Conservation (phyloP, 2,113 vertebrate species). For the Tylochromis polylepis region DNA sequence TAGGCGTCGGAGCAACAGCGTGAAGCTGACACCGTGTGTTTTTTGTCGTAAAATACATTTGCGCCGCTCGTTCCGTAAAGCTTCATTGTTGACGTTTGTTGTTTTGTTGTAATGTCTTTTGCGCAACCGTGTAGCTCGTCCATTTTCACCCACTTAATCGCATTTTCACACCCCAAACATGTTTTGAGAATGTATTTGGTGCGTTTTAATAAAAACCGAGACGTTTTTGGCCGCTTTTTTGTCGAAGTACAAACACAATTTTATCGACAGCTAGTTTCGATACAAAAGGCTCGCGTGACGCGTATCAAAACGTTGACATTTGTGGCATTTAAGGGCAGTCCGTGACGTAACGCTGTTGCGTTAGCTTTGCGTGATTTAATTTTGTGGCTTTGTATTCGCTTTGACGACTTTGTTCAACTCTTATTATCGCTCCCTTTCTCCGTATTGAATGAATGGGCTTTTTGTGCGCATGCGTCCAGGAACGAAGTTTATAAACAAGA, state of each 20-base stretch:
- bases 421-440: conserved; percentile 24
- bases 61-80: conserved; percentile 6
- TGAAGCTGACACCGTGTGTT: conserved; percentile 30
- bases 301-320: neutral
- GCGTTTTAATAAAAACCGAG: rapidly evolving
- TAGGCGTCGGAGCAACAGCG: neutral
- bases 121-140: conserved; percentile 10
- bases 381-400: neutral
- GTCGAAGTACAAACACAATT: conserved; percentile 8
- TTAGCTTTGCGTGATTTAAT: neutral
- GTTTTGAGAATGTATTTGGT: rapidly evolving
- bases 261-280: neutral
- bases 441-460: conserved; percentile 89
- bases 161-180: neutral
- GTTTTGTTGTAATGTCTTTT: conserved; percentile 48
- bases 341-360: rapidly evolving
- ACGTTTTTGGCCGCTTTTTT: neutral
- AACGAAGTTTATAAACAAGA: conserved; percentile 85
- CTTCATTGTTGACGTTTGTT: conserved; percentile 61
- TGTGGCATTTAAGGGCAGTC: rapidly evolving
- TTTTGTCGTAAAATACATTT: neutral
- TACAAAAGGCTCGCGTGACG: neutral
- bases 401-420: neutral
- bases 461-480: conserved; percentile 81
- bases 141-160: neutral